A percentile compares a stretch with the other conserved stretches of the same genome.
Conservation (phyloP, 1,140 invertebrate genomes). For the Polypedilum pembai region DNA sequence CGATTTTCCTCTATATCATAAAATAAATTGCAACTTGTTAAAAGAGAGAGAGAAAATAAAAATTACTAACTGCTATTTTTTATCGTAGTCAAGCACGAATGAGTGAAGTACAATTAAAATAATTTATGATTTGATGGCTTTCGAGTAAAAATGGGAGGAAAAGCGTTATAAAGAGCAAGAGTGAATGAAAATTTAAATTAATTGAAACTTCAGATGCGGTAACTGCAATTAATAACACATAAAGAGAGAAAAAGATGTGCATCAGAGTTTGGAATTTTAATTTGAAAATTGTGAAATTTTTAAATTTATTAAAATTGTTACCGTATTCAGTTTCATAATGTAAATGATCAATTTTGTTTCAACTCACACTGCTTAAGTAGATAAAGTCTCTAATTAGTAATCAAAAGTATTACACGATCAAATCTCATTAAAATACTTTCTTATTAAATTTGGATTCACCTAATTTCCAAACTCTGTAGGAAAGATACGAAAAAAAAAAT, state of each 20-base stretch:
- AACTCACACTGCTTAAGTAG: neutral
- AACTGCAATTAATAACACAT: conserved; percentile 22
- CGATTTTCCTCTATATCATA: no score
- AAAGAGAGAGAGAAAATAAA: no score
- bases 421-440: neutral
- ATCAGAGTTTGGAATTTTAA: no score
- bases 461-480: neutral
- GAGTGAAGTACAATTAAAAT: conserved; percentile 7
- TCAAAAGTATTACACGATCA: neutral
- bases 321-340: neutral
- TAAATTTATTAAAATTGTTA: neutral
- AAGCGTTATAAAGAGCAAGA: no score
- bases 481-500: neutral
- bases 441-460: neutral
- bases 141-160: neutral
- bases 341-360: neutral
- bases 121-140: conserved; percentile 1
- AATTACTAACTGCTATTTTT: neutral
- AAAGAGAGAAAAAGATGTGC: no score
- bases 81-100: neutral
- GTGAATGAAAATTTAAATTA: neutral
- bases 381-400: neutral
- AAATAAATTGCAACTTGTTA: no score
- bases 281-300: no score
- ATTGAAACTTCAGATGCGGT: neutral